Evolutionary conservation across 2,113 vertebrate genomes (phyloP).

Genomic region (Phoenicopterus ruber): DNA sequence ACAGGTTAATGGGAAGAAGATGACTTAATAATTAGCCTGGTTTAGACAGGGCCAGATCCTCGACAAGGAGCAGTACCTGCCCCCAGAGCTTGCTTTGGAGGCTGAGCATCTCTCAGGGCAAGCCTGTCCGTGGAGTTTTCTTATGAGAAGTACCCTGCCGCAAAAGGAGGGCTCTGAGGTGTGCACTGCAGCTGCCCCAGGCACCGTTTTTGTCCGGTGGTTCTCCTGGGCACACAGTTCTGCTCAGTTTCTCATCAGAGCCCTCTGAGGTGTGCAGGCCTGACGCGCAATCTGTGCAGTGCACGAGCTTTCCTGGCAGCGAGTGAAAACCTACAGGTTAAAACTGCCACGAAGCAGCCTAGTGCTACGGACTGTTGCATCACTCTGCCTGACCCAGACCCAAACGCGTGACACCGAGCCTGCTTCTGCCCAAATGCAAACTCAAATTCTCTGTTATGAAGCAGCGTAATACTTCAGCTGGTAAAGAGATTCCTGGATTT

Average conservation of each 20-base stretch:
- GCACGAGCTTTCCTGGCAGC: background rate
- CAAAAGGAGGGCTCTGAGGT: background rate
- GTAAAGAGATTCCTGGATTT: background rate
- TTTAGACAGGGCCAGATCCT: background rate
- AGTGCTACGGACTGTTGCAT: background rate
- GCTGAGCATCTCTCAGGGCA: background rate
- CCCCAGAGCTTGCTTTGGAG: background rate
- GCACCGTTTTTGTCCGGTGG: background rate
- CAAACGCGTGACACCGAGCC: background rate
- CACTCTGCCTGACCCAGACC: background rate
- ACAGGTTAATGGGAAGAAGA: background rate
- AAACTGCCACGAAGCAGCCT: background rate
- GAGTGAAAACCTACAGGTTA: conserved; percentile 4
- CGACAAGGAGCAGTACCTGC: background rate
- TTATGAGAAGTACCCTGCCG: background rate
- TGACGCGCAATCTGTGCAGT: background rate
- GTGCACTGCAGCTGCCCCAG: background rate
- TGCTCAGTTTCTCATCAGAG: conserved; percentile 13
- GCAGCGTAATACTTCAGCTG: background rate
- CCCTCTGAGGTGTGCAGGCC: background rate
- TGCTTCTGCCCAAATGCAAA: background rate
- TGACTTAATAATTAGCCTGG: background rate
- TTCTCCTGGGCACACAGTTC: background rate
- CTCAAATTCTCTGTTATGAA: background rate
- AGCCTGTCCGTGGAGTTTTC: background rate